These are phyloP conservation scores for Coptodon bakossiorum DNA, from an alignment of 2,113 vertebrate genomes.

Conservation along the genomic window DNA sequence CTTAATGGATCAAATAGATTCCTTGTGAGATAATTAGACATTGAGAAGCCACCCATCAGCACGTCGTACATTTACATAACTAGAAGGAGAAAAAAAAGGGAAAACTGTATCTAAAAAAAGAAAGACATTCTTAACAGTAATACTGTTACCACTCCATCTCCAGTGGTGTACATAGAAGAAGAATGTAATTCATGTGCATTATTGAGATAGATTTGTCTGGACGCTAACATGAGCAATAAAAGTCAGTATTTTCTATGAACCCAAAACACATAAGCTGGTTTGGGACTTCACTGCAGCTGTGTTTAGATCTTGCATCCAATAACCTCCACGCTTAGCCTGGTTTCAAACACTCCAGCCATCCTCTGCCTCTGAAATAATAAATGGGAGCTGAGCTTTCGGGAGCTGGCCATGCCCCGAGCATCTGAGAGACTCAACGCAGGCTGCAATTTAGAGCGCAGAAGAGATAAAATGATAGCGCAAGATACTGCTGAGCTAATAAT, in stretches of 20 bases:
- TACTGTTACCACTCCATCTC: neutral
- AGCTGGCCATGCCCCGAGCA: constrained; percentile 68
- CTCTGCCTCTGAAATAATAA: constrained; percentile 69
- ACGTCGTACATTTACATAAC: constrained; percentile 66
- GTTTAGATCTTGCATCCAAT: constrained; percentile 70
- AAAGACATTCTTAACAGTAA: constrained; percentile 1
- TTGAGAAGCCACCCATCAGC: constrained; percentile 67
- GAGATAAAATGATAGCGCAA: constrained; percentile 73
- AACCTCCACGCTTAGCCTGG: constrained; percentile 59
- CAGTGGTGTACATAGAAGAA: neutral
- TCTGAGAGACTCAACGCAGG: constrained; percentile 61
- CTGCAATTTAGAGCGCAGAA: constrained; percentile 67
- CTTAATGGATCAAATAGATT: constrained; percentile 75
- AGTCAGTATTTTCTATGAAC: constrained; percentile 39
- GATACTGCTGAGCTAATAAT: constrained; percentile 81
- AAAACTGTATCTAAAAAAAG: neutral
- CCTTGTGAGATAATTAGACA: constrained; percentile 72
- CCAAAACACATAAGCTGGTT: constrained; percentile 56
- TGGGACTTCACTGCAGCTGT: constrained; percentile 64
- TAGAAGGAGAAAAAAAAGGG: constrained; percentile 4
- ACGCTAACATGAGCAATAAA: constrained; percentile 26
- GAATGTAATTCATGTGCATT: neutral
- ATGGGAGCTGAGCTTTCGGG: constrained; percentile 67
- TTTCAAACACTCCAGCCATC: constrained; percentile 68
- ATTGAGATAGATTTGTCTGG: constrained; percentile 18